phyloP scores from a whole-genome alignment of 1,140 invertebrate genomes.

The Contarinia nasturtii region DNA sequence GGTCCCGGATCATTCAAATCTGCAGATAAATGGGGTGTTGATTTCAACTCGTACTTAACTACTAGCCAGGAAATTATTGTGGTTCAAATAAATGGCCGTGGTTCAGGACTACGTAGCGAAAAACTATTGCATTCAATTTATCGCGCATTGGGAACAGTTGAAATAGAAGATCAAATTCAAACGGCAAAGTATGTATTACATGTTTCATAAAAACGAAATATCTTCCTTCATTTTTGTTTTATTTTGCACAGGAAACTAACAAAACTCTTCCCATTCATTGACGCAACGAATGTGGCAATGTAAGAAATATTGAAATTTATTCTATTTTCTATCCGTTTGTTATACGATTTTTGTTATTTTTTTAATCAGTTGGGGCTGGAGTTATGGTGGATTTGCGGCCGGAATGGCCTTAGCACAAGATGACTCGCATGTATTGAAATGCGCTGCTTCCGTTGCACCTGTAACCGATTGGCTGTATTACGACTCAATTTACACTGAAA shows the following conservation, averaged over 20 bases:
- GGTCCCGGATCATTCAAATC: conserved; percentile 77
- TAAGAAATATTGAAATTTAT: no score
- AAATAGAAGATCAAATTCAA: conserved; percentile 64
- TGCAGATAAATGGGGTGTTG: conserved; percentile 57
- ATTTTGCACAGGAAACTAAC: neutral
- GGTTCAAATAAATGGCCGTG: conserved; percentile 73
- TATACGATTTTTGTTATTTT: no score
- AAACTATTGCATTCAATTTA: conserved; percentile 68
- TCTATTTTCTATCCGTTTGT: no score
- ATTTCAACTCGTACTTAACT: conserved; percentile 69
- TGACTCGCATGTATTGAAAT: conserved; percentile 51
- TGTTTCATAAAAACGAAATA: no score
- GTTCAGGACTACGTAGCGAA: conserved; percentile 69
- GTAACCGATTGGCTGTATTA: conserved; percentile 77
- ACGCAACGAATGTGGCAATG: neutral
- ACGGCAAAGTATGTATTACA: conserved; percentile 30
- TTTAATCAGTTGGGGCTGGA: conserved; percentile 64
- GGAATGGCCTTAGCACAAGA: conserved; percentile 65
- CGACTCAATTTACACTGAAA: conserved; percentile 88
- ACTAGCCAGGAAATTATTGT: conserved; percentile 72
- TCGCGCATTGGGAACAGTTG: conserved; percentile 64
- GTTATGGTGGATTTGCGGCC: conserved; percentile 78
- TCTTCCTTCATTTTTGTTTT: neutral
- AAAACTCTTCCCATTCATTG: neutral
- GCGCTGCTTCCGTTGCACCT: conserved; percentile 87